These are phyloP conservation scores for Upupa epops DNA, from an alignment of 2,113 vertebrate genomes.

Conservation along the genomic window DNA sequence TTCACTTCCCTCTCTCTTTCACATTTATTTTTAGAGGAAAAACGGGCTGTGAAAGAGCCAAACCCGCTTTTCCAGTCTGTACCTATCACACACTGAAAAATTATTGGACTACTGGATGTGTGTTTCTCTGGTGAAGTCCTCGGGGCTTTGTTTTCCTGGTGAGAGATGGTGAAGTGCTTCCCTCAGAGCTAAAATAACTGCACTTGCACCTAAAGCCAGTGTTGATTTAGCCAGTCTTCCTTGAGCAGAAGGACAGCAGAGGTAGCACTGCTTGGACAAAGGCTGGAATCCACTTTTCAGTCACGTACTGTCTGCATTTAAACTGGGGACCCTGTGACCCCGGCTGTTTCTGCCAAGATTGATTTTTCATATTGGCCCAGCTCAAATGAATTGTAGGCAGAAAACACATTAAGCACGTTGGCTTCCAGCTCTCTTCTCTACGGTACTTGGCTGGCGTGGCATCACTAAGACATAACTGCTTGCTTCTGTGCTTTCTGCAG, in stretches of 20 bases:
- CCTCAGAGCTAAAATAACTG: background rate
- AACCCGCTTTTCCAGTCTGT: background rate
- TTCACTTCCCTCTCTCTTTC: background rate
- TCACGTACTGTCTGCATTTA: background rate
- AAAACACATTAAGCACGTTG: background rate
- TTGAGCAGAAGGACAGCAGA: background rate
- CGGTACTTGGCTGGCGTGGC: background rate
- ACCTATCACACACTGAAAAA: background rate
- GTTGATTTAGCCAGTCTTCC: background rate
- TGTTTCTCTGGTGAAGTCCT: background rate
- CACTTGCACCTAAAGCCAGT: background rate
- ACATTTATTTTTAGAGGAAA: background rate
- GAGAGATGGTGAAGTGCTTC: background rate
- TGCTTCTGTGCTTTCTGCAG: background rate
- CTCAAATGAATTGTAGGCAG: conserved; percentile 1
- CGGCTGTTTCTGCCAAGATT: background rate
- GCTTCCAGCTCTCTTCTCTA: background rate
- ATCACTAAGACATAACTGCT: background rate
- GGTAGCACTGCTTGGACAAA: background rate
- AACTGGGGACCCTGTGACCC: background rate
- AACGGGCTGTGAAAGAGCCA: background rate
- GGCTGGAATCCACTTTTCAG: background rate
- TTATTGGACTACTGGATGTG: background rate
- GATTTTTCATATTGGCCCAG: background rate
- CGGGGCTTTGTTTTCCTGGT: background rate